Percentiles rank a stretch among this genome's conserved stretches.
Evolutionary conservation across 2,797 vertebrate species (phyloP).

Genomic region (Tenualosa thibaudeaui): DNA sequence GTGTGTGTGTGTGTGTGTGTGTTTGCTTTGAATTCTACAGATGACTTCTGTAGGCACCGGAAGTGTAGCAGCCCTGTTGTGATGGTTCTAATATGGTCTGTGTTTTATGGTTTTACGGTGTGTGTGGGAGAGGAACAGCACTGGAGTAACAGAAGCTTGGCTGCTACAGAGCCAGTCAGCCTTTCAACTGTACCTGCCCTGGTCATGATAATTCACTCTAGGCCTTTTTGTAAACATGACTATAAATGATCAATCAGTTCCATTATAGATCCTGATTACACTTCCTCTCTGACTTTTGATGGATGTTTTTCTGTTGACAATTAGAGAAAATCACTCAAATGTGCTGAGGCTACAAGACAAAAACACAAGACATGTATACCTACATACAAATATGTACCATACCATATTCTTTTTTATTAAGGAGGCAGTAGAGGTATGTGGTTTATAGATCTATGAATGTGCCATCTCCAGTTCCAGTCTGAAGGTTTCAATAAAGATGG

Average conservation of each 20-base stretch:
- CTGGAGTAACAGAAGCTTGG: neutral
- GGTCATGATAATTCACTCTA: neutral
- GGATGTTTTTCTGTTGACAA: slow-evolving; percentile 7
- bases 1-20: neutral
- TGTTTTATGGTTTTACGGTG: neutral
- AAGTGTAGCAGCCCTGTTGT: neutral
- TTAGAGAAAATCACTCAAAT: slow-evolving; percentile 27
- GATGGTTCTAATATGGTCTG: neutral
- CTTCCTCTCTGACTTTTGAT: slow-evolving; percentile 8
- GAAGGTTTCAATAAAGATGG: slow-evolving; percentile 35
- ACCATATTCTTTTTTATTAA: neutral
- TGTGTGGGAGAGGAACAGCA: too few relatives aligned
- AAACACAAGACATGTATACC: neutral
- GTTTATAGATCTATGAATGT: slow-evolving; percentile 36
- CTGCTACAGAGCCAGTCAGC: neutral
- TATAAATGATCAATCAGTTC: neutral
- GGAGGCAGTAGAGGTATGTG: too few relatives aligned
- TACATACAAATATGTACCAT: neutral
- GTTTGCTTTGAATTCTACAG: neutral
- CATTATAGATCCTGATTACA: neutral
- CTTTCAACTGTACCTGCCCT: neutral
- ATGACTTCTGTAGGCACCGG: neutral
- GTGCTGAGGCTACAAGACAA: slow-evolving; percentile 53
- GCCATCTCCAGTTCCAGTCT: slow-evolving; percentile 48
- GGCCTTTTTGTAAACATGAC: neutral